These are phyloP conservation scores for Labeo catla DNA, from an alignment of 2,113 vertebrate genomes.

Conservation along the genomic window DNA sequence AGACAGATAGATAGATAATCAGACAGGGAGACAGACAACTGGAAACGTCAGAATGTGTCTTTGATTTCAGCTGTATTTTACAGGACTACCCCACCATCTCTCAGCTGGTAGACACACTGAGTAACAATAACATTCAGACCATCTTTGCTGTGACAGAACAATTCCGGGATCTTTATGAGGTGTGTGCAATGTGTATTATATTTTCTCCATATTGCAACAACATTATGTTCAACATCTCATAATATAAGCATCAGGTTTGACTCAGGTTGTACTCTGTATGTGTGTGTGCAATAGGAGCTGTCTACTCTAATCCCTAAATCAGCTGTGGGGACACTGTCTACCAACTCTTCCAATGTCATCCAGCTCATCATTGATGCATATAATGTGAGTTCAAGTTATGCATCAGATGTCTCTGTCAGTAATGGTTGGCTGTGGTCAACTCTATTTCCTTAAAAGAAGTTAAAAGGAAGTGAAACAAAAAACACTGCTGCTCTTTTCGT, in stretches of 20 bases:
- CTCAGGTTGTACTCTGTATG: neutral
- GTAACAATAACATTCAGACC: constrained; percentile 98
- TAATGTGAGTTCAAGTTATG: constrained; percentile 84
- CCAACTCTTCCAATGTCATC: constrained; percentile 95
- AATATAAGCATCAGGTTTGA: neutral
- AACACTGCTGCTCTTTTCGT: neutral
- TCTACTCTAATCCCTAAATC: constrained; percentile 96
- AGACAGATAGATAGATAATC: neutral
- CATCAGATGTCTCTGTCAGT: neutral
- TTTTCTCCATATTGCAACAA: neutral
- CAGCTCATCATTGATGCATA: constrained; percentile 95
- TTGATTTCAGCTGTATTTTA: constrained; percentile 23
- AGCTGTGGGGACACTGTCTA: constrained; percentile 90
- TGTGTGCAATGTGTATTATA: constrained; percentile 59
- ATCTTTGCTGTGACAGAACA: constrained; percentile 96
- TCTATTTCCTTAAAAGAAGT: neutral
- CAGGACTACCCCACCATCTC: constrained; percentile 98
- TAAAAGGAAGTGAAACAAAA: neutral
- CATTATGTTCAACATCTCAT: neutral
- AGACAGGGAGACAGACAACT: neutral
- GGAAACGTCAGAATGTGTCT: neutral
- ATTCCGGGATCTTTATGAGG: constrained; percentile 94
- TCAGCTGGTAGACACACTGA: constrained; percentile 94
- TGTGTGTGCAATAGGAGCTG: constrained; percentile 79
- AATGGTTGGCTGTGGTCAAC: neutral